Base-by-base conservation (phyloP, 2,113 vertebrate genomes). In the Microtus ochrogaster region DNA sequence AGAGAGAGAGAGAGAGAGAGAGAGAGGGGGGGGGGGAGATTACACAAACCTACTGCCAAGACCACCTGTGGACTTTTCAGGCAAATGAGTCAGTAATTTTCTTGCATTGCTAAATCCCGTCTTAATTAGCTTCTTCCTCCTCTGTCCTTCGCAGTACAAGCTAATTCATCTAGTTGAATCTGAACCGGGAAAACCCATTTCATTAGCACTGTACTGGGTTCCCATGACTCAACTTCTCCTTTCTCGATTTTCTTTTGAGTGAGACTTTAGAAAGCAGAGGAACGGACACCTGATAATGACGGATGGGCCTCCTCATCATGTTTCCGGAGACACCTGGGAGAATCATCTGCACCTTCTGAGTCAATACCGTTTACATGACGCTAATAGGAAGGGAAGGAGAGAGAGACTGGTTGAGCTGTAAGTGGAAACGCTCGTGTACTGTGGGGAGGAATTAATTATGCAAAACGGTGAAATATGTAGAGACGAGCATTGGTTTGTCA, bases 401-500 rank as follows among this genome's bases (percentile, higher is more conserved):
- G 92, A 92, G 44, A 94, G 96, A 63, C 77, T 92, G 82, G 86
- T 95, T 96, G 94, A 89, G 72, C 90, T 96, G 73, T 85, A 89
- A 92, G 91, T 55, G 89, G 78, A 94, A 93, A 95, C 86, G 92
- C 76, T 94, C 89, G 47, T 13, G 47, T 95, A 91, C 94, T 95
- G 86, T 36, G 33, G 92, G 96, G 96, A 97, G 93, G 97, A 98
- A 98, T 97, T 97, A 97, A 98, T 97, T 97, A 98, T 95, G 96
- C 72, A 98, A 97, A 97, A 74, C 44, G 94, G 88, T 85, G 68
- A 93, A 97, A 95, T 96, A 95, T 94, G 73, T 97, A 85, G 92
- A 96, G 81, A 91, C 66, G 94, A 89, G 96, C 92, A 96, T 89
- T 95, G 94, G 93, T 97, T 95, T 94, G 81, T 93, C 92, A 96